phyloP scores from a whole-genome alignment of 2,888 invertebrate genomes.

The Vanessa cardui region DNA sequence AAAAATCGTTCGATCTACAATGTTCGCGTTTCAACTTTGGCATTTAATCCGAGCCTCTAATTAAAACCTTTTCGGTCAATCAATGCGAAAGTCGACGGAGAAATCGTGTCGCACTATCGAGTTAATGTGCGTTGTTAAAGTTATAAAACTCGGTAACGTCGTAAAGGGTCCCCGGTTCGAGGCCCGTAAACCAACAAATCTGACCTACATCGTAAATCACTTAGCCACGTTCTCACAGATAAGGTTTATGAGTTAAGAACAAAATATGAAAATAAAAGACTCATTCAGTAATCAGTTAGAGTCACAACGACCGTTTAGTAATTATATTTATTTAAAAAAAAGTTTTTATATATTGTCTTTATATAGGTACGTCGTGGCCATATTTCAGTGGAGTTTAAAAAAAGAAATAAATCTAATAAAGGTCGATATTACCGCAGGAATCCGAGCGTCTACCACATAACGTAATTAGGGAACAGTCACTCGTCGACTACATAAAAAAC shows the following conservation, averaged over 20 bases:
- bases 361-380: background rate
- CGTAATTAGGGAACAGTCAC: slow-evolving; percentile 68
- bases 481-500: slow-evolving; percentile 57
- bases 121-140: slow-evolving; percentile 60
- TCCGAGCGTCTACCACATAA: slow-evolving; percentile 52
- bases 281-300: slow-evolving; percentile 25
- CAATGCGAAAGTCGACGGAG: slow-evolving; percentile 21
- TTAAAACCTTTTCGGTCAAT: slow-evolving; percentile 22
- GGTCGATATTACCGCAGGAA: slow-evolving; percentile 56
- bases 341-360: background rate
- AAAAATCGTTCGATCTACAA: background rate
- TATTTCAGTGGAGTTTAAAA: slow-evolving; percentile 23
- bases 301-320: slow-evolving; percentile 15
- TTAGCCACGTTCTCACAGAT: slow-evolving; percentile 79
- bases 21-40: background rate
- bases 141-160: slow-evolving; percentile 61
- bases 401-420: slow-evolving; percentile 44
- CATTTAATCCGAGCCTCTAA: background rate
- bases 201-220: slow-evolving; percentile 81
- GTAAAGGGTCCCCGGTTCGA: slow-evolving; percentile 76
- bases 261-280: slow-evolving; percentile 57
- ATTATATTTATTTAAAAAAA: slow-evolving; percentile 15
- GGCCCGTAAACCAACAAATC: slow-evolving; percentile 79
- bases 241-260: slow-evolving; percentile 71
- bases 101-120: slow-evolving; percentile 41